Base-by-base conservation (phyloP, 2,113 vertebrate genomes). In the Rafetus swinhoei region DNA sequence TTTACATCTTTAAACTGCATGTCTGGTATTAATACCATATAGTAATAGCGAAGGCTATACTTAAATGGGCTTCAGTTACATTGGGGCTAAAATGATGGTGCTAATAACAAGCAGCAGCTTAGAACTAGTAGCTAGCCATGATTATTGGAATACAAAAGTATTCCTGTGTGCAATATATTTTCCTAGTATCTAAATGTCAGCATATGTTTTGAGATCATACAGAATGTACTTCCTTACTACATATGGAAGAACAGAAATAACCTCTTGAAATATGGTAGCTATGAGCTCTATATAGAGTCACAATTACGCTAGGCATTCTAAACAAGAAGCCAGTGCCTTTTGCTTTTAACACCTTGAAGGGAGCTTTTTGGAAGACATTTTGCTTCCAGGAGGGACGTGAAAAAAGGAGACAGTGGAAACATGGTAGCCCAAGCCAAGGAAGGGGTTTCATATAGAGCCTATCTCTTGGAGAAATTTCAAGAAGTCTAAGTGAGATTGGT, bases 21-120 rank as follows among this genome's bases (percentile, higher is more conserved):
- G 12, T 5, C 0, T 0, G 3, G 0, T 53, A 9, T n/a, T 69
- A 72, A 83, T 81, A 65, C 39, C 4, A 7, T 7, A 4, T 32
- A 82, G 1, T 50, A 72, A 24, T 56, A n/a, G 54, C 56, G 21
- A 59, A 56, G 10, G 25, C 65, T 50, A 50, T 24, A 50, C 45
- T 60, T 55, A 9, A 84, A 55, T 7, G n/a, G 13, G 72, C 80
- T 85, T 35, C 18, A 52, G 45, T 0, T 80, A 7, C 35, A 81
- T 82, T 57, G 62, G 15, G 10, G 5, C n/a, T 57, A 7, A 72
- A 72, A 8, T 4, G 87, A 39, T 65, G 32, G 3, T 84, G 52
- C 7, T 81, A 32, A 4, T 52, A 11, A 88, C 25, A 54, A 0
- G 0, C 5, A 77, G 56, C 72, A 53, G 35, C 39, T 18, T 18